phyloP scores from a whole-genome alignment of 2,113 vertebrate species.

The Myrmecophaga tridactyla region DNA sequence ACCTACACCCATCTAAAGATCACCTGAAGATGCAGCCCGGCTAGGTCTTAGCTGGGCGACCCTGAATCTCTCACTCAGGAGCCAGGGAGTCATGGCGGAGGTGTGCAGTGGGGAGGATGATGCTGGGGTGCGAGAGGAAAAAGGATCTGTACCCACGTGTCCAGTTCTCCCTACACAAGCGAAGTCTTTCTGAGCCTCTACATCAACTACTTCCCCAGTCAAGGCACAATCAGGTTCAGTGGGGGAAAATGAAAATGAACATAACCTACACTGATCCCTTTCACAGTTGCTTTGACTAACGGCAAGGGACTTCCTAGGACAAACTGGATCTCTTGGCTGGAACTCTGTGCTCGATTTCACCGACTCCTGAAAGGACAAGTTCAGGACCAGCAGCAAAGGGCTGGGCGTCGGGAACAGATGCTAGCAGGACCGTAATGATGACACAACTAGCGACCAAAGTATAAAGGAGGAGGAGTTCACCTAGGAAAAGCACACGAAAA shows the following conservation, averaged over 20 bases:
- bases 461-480: not conserved
- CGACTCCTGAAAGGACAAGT: not conserved
- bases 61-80: not conserved
- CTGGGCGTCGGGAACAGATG: not conserved
- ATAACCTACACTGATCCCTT: not conserved
- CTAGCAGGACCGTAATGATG: not conserved
- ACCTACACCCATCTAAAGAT: not conserved
- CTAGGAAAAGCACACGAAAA: not conserved
- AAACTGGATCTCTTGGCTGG: fast-evolving
- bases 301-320: not conserved
- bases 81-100: not conserved
- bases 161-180: not conserved
- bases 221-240: not conserved
- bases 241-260: not conserved
- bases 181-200: not conserved
- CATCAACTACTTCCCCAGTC: not conserved
- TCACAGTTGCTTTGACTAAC: not conserved
- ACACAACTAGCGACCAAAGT: not conserved
- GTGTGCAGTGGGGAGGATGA: not conserved
- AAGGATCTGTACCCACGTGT: not conserved
- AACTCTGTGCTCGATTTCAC: not conserved
- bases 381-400: not conserved
- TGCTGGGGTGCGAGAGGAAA: fast-evolving
- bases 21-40: not conserved
- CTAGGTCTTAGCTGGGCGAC: not conserved